These are phyloP conservation scores for Nephrotoma appendiculata DNA, from an alignment of 2,888 invertebrate genomes.

Conservation along the genomic window DNA sequence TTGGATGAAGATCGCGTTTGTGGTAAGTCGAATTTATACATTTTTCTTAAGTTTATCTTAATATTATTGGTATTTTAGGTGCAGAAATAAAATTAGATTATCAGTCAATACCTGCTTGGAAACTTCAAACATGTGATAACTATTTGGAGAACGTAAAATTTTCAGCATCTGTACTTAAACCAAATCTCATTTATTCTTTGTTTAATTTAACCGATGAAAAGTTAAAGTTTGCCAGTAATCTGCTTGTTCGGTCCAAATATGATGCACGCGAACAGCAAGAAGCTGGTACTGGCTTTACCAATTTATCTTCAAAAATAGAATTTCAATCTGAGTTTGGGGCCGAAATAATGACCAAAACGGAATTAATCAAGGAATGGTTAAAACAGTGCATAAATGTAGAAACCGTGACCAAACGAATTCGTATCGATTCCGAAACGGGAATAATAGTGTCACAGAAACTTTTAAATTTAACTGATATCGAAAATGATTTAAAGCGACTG, in stretches of 20 bases:
- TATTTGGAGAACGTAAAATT: not conserved
- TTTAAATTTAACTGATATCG: conserved; percentile 7
- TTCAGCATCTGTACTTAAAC: not conserved
- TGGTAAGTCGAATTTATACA: not conserved
- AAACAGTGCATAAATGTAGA: conserved; percentile 12
- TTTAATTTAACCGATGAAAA: not conserved
- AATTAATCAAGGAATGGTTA: conserved; percentile 16
- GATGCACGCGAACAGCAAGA: not conserved
- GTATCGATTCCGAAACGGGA: conserved; percentile 7
- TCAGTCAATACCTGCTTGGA: not conserved
- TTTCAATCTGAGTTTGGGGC: conserved; percentile 17
- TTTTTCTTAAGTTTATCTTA: not conserved
- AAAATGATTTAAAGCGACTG: conserved; percentile 8
- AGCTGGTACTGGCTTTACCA: conserved; percentile 5
- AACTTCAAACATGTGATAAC: not conserved
- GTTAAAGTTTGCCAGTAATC: not conserved
- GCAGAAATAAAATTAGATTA: not conserved
- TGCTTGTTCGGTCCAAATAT: not conserved
- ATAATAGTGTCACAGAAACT: conserved; percentile 5
- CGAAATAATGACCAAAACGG: conserved; percentile 15
- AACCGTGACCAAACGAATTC: conserved; percentile 14
- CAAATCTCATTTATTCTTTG: not conserved
- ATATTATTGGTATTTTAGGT: not conserved
- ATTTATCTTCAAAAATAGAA: conserved; percentile 17
- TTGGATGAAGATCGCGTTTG: not conserved